Evolutionary conservation across 2,113 vertebrate genomes (phyloP), one percentile per base, ranked within the genome.

Genomic region (Formicarius rufipectus): DNA sequence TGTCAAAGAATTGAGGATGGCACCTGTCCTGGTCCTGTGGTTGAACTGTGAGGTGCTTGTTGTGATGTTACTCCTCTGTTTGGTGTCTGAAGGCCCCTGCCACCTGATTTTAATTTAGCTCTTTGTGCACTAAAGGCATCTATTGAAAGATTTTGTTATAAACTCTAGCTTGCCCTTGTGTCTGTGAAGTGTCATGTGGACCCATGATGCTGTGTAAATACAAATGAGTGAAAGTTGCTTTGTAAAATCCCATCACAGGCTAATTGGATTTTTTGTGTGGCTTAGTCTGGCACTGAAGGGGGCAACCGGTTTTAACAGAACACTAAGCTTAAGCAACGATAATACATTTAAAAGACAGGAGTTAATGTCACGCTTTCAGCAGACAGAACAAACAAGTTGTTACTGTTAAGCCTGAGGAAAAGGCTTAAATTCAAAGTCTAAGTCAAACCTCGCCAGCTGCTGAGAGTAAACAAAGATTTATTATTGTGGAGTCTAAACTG

Each of bases 381-480:
- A 93, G 55, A 21, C 59, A 96, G 89, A 81, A 85, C 68, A 96
- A 96, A 93, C 50, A 97, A 86, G 52, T 85, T 94, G 75, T 94
- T 97, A 89, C 78, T 92, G 28, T 96, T 96, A 86, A 83, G 59
- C 69, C 50, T 53, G 37, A 87, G 86, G 87, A 95, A 90, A 86
- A 45, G 73, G 75, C 18, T 74, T 90, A 87, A 96, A 95, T 95
- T 97, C 91, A 93, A 97, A 94, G 80, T 89, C 93, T 84, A 67
- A 60, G 67, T 95, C 77, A 93, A 90, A 96, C 76, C 20, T 90
- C 1, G 0, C 18, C 58, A 95, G 86, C 77, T 96, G 87, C 73
- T 94, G 79, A 88, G 72, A 88, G 78, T 94, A 96, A 85, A 95
- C 83, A 96, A 91, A 81, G 86, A 95, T 97, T 83, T 95, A 87